Evolutionary conservation across 2,888 invertebrate species (phyloP).

Genomic region (Acronicta psi): DNA sequence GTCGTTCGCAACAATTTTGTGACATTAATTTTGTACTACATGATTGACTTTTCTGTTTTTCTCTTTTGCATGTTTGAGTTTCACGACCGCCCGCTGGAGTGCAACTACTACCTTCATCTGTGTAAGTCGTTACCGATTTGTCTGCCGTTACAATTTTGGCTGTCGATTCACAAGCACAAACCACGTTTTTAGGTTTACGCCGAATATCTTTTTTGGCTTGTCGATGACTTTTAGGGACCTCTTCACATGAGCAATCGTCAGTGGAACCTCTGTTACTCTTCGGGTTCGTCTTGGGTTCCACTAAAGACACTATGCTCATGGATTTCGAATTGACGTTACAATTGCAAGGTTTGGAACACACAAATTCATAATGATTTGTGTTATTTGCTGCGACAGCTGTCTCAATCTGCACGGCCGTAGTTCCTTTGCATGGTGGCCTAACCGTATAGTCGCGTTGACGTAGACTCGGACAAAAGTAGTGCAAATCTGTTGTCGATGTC

Average conservation of each 20-base stretch:
- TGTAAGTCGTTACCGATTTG: conserved; percentile 65
- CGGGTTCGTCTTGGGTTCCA: conserved; percentile 20
- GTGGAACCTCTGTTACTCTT: conserved; percentile 3
- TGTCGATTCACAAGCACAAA: conserved; percentile 47
- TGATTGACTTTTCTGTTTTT: not conserved
- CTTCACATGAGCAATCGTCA: conserved; percentile 11
- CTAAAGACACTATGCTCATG: conserved; percentile 44
- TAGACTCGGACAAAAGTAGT: conserved; percentile 73
- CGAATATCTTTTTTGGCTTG: conserved; percentile 2
- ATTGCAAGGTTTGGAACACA: conserved; percentile 59
- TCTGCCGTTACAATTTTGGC: conserved; percentile 43
- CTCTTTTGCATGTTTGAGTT: conserved; percentile 52
- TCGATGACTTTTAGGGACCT: conserved; percentile 25
- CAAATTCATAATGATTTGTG: conserved; percentile 46
- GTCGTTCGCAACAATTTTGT: conserved; percentile 6
- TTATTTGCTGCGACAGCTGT: conserved; percentile 44
- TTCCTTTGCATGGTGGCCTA: conserved; percentile 38
- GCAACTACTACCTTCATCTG: conserved; percentile 59
- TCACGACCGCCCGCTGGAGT: conserved; percentile 43
- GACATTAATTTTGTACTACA: not conserved
- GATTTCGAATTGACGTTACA: conserved; percentile 42
- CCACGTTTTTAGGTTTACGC: conserved; percentile 26
- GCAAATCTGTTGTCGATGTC: conserved; percentile 82
- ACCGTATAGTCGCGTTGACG: conserved; percentile 54
- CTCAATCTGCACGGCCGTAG: conserved; percentile 66